Evolutionary conservation across 2,113 vertebrate species (phyloP).

Genomic region (Urocolius indicus): DNA sequence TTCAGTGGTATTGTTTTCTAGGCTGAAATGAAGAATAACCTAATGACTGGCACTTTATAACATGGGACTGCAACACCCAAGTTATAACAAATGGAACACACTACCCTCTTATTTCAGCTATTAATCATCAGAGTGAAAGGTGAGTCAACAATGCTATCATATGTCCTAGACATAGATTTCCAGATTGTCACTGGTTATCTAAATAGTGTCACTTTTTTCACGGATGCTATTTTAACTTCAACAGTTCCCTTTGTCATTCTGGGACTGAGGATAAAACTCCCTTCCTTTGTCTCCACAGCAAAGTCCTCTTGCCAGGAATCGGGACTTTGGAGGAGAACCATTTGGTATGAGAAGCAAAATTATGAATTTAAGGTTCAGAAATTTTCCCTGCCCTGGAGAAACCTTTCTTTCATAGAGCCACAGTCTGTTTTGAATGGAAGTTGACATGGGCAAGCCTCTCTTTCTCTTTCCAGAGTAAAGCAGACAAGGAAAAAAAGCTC

Average conservation of each 20-base stretch:
- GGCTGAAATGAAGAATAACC: not conserved
- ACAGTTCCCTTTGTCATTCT: not conserved
- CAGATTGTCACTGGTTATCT: not conserved
- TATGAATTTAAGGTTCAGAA: not conserved
- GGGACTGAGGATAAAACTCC: not conserved
- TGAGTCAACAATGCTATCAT: not conserved
- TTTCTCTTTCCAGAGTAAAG: not conserved
- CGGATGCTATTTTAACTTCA: constrained; percentile 1
- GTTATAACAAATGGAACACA: constrained; percentile 30
- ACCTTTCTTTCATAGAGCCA: not conserved
- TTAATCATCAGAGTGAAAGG: constrained; percentile 31
- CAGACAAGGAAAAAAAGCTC: not conserved
- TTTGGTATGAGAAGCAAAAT: not conserved
- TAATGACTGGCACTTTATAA: not conserved
- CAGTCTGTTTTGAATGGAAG: not conserved
- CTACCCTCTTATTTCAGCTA: constrained; percentile 24
- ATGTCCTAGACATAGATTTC: constrained; percentile 15
- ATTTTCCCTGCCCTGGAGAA: not conserved
- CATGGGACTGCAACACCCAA: not conserved
- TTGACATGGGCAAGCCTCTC: not conserved
- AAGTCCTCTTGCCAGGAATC: not conserved
- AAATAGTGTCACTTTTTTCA: not conserved
- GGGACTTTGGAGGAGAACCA: not conserved
- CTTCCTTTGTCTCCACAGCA: not conserved
- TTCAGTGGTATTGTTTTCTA: not conserved